Percentiles rank a stretch among this genome's conserved stretches.
These are phyloP conservation scores for Mellilla xanthometata DNA, from an alignment of 2,888 invertebrate genomes.

Conservation along the genomic window DNA sequence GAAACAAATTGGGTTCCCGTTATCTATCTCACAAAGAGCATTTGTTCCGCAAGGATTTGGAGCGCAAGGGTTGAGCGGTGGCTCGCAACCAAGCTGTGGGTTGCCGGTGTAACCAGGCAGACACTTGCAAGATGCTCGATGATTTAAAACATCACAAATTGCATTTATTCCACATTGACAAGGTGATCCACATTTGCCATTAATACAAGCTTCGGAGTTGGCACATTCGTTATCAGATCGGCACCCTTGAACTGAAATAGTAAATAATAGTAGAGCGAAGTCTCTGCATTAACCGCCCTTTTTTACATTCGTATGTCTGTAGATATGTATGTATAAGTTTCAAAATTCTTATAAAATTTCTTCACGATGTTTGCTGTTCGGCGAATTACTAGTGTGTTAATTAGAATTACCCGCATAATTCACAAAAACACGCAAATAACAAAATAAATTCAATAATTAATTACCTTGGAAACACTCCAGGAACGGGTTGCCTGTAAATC, in stretches of 20 bases:
- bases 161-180: slow-evolving; percentile 91
- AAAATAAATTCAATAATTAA: slow-evolving; percentile 8
- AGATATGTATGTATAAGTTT: too few species aligned
- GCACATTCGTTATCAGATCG: slow-evolving; percentile 88
- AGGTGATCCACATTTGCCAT: slow-evolving; percentile 89
- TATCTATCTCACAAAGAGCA: slow-evolving; percentile 92
- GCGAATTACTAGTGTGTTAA: too few species aligned
- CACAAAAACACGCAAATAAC: too few species aligned
- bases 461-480: slow-evolving; percentile 86
- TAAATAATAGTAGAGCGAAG: too few species aligned
- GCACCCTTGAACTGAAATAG: slow-evolving; percentile 87
- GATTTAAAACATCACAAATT: slow-evolving; percentile 90
- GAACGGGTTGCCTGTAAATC: slow-evolving; percentile 90
- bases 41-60: slow-evolving; percentile 95
- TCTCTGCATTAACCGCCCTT: neutral
- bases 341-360: too few species aligned
- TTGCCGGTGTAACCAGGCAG: slow-evolving; percentile 91
- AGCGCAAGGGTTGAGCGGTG: slow-evolving; percentile 89
- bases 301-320: too few species aligned
- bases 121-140: slow-evolving; percentile 91
- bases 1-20: slow-evolving; percentile 93
- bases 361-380: too few species aligned
- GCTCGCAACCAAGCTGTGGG: slow-evolving; percentile 87
- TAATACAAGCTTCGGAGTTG: slow-evolving; percentile 89
- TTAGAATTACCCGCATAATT: too few species aligned